Base-by-base conservation (phyloP, 2,113 vertebrate genomes). In the Paradoxurus hermaphroditus region DNA sequence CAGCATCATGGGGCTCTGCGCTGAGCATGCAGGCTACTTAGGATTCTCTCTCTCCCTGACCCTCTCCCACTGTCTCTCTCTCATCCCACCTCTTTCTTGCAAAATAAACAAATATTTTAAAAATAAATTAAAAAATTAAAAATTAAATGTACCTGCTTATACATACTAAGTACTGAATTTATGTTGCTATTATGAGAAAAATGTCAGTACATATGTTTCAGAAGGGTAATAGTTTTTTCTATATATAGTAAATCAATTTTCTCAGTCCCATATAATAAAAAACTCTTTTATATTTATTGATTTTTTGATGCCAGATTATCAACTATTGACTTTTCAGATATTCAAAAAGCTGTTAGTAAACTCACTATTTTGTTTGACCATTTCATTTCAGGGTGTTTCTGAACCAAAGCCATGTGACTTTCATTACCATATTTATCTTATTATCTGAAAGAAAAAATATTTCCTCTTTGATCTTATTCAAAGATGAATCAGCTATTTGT, bases 391-490 rank as follows among this genome's bases (percentile, higher is more conserved):
- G 44, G 6, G 12, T 91, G 34, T 89, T 89, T 31, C 70, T 70
- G 16, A 62, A 88, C 56, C 18, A 87, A 59, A 95, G 41, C 7
- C 41, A 62, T 39, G 67, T 63, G 75, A 5, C 9, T 84, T 91
- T 93, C 73, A 91, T 93, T 96, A 44, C 2, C 18, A 46, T n/a
- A n/a, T 93, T 90, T 86, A 90, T 92, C 21, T 97, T 85, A 70
- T 79, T 79, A 68, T 83, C 29, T 90, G 34, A 82, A 27, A 67
- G 12, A 79, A 23, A 8, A 86, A 63, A 78, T 27, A 72, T 44
- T 11, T 94, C 81, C 25, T 79, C 7, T 86, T 89, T 53, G 6
- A 12, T 86, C 27, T 63, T 78, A 90, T 70, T 84, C 51, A 96
- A 70, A 83, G 46, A 41, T 77, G 1, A 87, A 72, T 34, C 23